Evolutionary conservation across 2,113 vertebrate species (phyloP).

Genomic region (Azemiops feae): DNA sequence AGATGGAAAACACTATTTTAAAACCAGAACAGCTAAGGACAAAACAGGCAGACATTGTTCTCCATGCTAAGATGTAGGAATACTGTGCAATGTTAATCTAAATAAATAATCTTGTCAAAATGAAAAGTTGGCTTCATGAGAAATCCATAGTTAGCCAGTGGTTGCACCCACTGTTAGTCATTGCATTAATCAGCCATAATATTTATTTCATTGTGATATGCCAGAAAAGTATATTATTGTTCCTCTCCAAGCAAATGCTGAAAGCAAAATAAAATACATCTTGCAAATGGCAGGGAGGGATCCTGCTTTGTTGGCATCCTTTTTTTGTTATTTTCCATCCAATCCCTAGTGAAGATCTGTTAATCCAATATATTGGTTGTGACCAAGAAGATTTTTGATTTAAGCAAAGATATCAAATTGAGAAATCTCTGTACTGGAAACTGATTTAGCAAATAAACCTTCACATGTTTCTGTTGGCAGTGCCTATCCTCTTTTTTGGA

Average conservation of each 20-base stretch:
- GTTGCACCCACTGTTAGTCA: background rate
- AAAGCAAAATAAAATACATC: background rate
- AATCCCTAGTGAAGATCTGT: rapidly evolving
- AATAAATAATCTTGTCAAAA: background rate
- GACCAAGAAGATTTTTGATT: background rate
- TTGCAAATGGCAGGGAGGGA: background rate
- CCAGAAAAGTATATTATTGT: background rate
- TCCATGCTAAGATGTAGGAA: background rate
- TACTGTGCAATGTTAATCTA: background rate
- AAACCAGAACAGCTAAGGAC: background rate
- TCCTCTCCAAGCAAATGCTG: background rate
- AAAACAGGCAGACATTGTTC: background rate
- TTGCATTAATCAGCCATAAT: background rate
- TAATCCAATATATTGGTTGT: rapidly evolving
- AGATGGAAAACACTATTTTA: background rate
- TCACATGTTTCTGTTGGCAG: background rate
- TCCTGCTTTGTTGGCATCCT: background rate
- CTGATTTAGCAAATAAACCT: slow-evolving; percentile 43
- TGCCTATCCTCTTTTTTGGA: rapidly evolving
- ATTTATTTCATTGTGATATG: background rate
- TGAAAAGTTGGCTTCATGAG: background rate
- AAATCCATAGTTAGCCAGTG: background rate
- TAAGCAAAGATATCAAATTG: slow-evolving; percentile 26
- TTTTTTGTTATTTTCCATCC: rapidly evolving
- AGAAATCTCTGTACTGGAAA: slow-evolving; percentile 31